Conservation (phyloP, 2,888 invertebrate species). For the Biston betularia region DNA sequence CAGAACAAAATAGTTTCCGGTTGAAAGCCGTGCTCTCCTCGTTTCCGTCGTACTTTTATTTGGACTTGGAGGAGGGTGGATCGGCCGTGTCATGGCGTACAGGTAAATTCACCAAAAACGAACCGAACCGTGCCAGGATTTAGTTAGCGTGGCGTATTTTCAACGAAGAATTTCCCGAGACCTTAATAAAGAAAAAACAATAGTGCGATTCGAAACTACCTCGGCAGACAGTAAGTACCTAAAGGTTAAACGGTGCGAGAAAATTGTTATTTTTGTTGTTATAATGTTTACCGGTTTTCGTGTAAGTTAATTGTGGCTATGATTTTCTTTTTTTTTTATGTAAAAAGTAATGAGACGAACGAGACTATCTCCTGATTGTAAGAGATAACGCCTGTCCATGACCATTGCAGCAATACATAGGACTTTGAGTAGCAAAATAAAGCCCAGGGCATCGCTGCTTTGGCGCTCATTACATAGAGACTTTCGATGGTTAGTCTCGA, state of each 20-base stretch:
- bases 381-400: too few species aligned
- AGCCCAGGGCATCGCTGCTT: too few species aligned
- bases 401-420: too few species aligned
- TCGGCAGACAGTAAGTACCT: constrained; percentile 16
- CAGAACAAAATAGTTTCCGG: constrained; percentile 17
- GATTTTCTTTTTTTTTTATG: too few species aligned
- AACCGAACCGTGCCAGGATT: constrained; percentile 47
- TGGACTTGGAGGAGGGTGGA: constrained; percentile 41
- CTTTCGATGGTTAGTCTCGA: too few species aligned
- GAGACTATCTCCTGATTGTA: too few species aligned
- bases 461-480: too few species aligned
- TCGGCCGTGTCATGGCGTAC: constrained; percentile 41
- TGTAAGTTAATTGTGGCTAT: neutral
- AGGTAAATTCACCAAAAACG: constrained; percentile 46
- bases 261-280: constrained; percentile 8
- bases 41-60: constrained; percentile 35
- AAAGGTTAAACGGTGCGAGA: constrained; percentile 5
- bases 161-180: constrained; percentile 42
- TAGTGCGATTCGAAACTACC: constrained; percentile 26
- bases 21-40: constrained; percentile 2
- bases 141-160: constrained; percentile 46
- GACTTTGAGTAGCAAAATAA: too few species aligned
- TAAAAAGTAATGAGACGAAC: too few species aligned
- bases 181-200: constrained; percentile 46
- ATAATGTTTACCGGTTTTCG: neutral